phyloP scores from a whole-genome alignment of 2,797 vertebrate species.

The Onychomys torridus region DNA sequence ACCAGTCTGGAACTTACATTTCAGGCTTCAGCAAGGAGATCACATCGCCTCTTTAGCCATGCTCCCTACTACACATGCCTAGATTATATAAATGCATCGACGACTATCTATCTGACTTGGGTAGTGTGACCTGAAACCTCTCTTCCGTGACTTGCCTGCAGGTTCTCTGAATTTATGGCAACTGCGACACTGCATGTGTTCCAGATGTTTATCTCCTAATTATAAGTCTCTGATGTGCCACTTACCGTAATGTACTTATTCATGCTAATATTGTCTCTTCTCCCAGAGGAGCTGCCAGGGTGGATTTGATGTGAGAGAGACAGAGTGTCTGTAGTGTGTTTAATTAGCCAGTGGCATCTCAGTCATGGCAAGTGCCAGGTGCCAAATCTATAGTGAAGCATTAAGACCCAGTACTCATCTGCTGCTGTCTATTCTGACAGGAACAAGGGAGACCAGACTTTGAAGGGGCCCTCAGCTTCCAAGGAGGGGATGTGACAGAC shows the following conservation, averaged over 20 bases:
- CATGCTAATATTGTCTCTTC: slow-evolving; percentile 66
- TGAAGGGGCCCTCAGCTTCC: neutral
- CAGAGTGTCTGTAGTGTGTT: slow-evolving; percentile 59
- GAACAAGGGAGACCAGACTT: neutral
- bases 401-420: neutral
- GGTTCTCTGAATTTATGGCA: neutral
- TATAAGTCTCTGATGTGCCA: slow-evolving; percentile 69
- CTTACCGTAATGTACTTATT: slow-evolving; percentile 68
- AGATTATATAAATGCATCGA: slow-evolving; percentile 15
- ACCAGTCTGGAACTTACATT: neutral
- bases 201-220: slow-evolving; percentile 81
- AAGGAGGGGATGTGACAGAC: neutral
- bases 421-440: neutral
- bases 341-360: slow-evolving; percentile 35
- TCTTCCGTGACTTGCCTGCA: neutral
- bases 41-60: neutral
- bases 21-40: neutral
- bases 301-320: slow-evolving; percentile 58
- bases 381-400: slow-evolving; percentile 35
- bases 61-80: neutral
- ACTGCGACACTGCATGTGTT: slow-evolving; percentile 3
- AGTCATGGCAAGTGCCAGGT: neutral
- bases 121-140: slow-evolving; percentile 59
- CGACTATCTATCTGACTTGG: neutral
- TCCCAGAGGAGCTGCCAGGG: slow-evolving; percentile 44